Base-by-base conservation (phyloP, 1,140 invertebrate genomes). In the Anastrepha obliqua region DNA sequence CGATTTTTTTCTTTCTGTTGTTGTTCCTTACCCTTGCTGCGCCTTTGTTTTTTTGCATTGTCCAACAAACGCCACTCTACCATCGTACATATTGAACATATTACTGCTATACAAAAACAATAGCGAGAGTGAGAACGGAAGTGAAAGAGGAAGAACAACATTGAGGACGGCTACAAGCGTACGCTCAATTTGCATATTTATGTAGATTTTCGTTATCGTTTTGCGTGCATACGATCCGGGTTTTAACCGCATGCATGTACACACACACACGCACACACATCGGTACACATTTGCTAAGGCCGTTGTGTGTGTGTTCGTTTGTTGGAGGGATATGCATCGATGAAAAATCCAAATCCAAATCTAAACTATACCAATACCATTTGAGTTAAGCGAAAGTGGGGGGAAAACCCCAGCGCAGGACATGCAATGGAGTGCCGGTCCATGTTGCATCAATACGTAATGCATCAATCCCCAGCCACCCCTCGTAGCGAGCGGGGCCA, bases 181-280 rank as follows among this genome's bases (percentile, higher is more conserved):
- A 86, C 85, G 55, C 85, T 86, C 85, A 86, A 86, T 86, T 86
- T 86, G 85, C 85, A 86, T 86, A 86, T 86, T 86, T 86, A 20
- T 86, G 59, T 60, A 39, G 58, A 60, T 62, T 86, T 86, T 60
- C 74, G 74, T 81, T 81, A 81, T 81, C 74, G 74, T 81, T 81
- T 81, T 81, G 74, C 47, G 17, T 81, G 74, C 47, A 81, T 20
- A 55, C 74, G 51, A 81, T 42, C 17, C 74, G 29, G 74, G 29
- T 47, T 55, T 81, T 20, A 55, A 55, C 15, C 47, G 1, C 44
- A 15, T n/a, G 29, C n/a, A 58, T 29, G 15, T 8, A 29, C 47
- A 81, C 6, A 51, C 17, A 9, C 3, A 8, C 6, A 51, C 39
- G n/a, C 47, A 9, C 44, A 81, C 8, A 81, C 20, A 81, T 29